Evolutionary conservation across 2,888 invertebrate species (phyloP), one percentile per base, ranked within the genome.

Genomic region (Chymomyza amoena): DNA sequence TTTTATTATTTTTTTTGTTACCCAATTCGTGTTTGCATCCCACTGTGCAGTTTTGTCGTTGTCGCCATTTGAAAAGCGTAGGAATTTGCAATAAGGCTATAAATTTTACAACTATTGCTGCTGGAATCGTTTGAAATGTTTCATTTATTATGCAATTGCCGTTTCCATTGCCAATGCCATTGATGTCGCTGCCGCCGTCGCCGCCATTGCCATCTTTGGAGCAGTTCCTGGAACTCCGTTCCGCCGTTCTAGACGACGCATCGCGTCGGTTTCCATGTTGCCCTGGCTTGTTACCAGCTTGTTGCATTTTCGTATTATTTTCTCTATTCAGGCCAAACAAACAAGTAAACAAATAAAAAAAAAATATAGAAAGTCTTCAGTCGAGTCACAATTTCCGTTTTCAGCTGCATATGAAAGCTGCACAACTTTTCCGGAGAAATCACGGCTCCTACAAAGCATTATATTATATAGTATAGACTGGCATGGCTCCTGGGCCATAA

Each of bases 121-220:
- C 64, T 63, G 16, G 20, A 65, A 64, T 76, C 71, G 70, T 73
- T 79, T 79, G 57, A 76, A 73, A 69, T 68, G 64, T 28, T 83
- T 84, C 86, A 85, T 87, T 84, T 84, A 78, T 84, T 87, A 85
- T 85, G 83, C 83, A 83, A 80, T 83, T 82, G 80, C 63, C 63
- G 54, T 64, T 64, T 64, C 52, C n/a, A 52, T 64, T 64, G 39
- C 39, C 39, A 45, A 45, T 45, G 39, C 39, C 39, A 45, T 45
- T 45, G 39, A 45, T 45, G 39, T 45, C 39, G 39, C 0, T 45
- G 39, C 39, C 13, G 6, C 13, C 13, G 39, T 32, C 39, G 39
- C 39, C n/a, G n/a, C n/a, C n/a, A n/a, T n/a, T n/a, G n/a, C n/a
- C 13, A n/a, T 18, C 52, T 16, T 15, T 15, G 52, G 52, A 10